Base-by-base conservation (phyloP, 2,888 invertebrate species). In the Heliothis peltigera region DNA sequence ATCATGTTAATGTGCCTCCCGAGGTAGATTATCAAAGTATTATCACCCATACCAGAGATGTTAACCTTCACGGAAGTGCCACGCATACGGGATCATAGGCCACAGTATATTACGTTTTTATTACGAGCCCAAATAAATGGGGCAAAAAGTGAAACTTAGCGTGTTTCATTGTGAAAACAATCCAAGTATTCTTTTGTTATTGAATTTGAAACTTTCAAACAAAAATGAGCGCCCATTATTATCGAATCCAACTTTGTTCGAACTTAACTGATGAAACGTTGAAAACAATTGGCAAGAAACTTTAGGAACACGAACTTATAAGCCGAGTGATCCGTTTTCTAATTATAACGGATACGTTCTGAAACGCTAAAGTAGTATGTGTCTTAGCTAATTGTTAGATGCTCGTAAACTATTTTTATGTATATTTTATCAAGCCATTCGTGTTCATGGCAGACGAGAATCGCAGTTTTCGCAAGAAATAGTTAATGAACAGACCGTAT, bases 401-500 rank as follows among this genome's bases (percentile, higher is more conserved):
- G 46, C 42, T 39, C 58, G 32, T 46, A 39, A 51, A 39, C 12
- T 10, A 51, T 44, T 53, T 59, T 55, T 32, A 53, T 63, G 63
- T 32, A 25, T 51, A 25, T 56, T 10, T 43, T 54, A 60, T 48
- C 19, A 43, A 44, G 22, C 32, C 28, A 46, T 53, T 60, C 35
- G 25, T 52, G 48, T 60, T 48, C 17, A 10, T 43, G 17, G 15
- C 25, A 58, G 47, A 69, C 42, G 47, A 69, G 48, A 77, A 73
- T 77, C 53, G 54, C 56, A 81, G 54, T 49, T 70, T 66, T 58
- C 56, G 48, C 55, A 69, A 63, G 63, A 70, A 66, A 69, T 70
- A 67, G 67, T 78, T 83, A 84, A 83, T 82, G 82, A 84, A 83
- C 72, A 52, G 58, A 69, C 77, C 73, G 81, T 87, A 88, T 87